Conservation (phyloP, 64 coral and sea anemone genomes). For the Montipora sp. region DNA sequence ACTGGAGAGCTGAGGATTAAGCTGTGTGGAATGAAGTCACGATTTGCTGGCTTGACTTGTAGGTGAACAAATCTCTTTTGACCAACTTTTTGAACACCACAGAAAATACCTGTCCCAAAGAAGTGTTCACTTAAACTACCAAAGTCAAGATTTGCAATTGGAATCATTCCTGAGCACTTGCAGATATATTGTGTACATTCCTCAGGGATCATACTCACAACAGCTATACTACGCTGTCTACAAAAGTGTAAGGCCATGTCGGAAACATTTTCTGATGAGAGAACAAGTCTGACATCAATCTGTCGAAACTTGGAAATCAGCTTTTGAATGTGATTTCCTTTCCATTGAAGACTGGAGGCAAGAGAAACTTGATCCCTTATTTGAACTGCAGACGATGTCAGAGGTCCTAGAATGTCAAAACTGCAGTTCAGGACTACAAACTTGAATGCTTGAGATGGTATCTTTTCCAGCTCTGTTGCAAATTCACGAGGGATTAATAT, state of each 20-base stretch:
- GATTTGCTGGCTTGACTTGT: not conserved
- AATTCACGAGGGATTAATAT: conserved; percentile 89
- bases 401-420: conserved; percentile 42
- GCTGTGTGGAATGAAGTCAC: not conserved
- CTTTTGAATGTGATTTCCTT: conserved; percentile 28
- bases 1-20: conserved; percentile 85
- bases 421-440: conserved; percentile 74
- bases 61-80: conserved; percentile 72
- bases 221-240: conserved; percentile 78
- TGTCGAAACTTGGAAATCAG: conserved; percentile 57
- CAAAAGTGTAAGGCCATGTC: conserved; percentile 86
- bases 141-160: conserved; percentile 48
- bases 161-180: conserved; percentile 53
- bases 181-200: conserved; percentile 74
- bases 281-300: conserved; percentile 70
- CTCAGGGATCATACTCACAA: conserved; percentile 82
- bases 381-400: conserved; percentile 26
- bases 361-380: conserved; percentile 34
- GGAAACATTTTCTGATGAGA: conserved; percentile 72
- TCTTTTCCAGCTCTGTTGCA: conserved; percentile 54
- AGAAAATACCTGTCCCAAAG: conserved; percentile 72
- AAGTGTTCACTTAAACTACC: conserved; percentile 27
- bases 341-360: conserved; percentile 28
- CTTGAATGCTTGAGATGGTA: not conserved
- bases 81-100: conserved; percentile 60